Evolutionary conservation across 2,888 invertebrate genomes (phyloP), one percentile per base, ranked within the genome.

Genomic region (Rhagonycha fulva): DNA sequence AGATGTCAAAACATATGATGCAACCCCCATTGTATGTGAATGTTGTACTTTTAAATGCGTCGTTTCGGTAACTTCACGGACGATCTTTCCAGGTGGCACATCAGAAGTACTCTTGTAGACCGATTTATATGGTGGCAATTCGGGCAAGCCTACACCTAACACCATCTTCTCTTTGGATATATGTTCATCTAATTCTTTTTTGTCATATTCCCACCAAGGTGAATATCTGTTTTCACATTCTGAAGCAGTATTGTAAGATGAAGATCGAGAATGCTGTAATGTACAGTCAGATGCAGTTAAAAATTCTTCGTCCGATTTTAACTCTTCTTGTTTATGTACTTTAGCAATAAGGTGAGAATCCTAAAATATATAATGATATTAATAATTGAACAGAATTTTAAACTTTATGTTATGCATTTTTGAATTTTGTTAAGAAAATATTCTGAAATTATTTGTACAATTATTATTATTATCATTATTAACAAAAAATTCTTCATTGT

Each of bases 211-310:
- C 89, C 91, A 91, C 85, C 91, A 91, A 23, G 91, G 90, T 0
- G 89, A 88, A 73, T 89, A 90, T 30, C 85, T 83, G 62, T 89
- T 89, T 76, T 92, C 92, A 80, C 91, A 92, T 84, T 92, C 92
- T 1, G 92, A 93, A 11, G 92, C 92, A 0, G 92, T 93, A 82
- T 92, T 92, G 86, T 92, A 93, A 2, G 93, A 93, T 19, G 92
- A 93, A 28, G 92, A 92, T 74, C 92, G 88, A 7, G 93, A 93
- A 76, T 91, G 92, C 28, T 92, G 92, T 5, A 91, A 90, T 66
- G 93, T 92, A 82, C 92, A 92, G 82, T 93, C 93, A 0, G 93
- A 93, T 12, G 93, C 93, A 3, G 93, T 93, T 32, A 90, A 89
- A 85, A 93, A 93, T 76, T 92, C 92, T 78, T 92, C 92, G 76